These are phyloP conservation scores for Asobara japonica DNA, from an alignment of 1,140 invertebrate genomes.

Conservation along the genomic window DNA sequence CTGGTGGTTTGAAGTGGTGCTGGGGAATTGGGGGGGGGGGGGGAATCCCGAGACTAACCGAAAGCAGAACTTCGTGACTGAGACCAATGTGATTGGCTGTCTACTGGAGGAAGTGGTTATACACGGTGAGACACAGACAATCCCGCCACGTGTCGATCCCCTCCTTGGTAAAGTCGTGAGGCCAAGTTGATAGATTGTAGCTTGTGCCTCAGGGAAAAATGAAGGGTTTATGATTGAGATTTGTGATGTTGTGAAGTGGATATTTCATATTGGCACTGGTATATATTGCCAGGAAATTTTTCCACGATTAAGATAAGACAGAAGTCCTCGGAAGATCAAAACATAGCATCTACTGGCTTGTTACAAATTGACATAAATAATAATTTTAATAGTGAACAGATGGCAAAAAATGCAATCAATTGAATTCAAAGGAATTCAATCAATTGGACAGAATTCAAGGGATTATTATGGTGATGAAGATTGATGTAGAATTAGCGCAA, in stretches of 20 bases:
- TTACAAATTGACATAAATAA: no score
- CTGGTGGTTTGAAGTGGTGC: not conserved
- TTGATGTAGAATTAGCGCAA: not conserved
- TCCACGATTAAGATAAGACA: no score
- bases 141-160: constrained; percentile 51
- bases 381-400: no score
- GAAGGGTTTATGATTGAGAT: not conserved
- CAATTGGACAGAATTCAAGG: no score
- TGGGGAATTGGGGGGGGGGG: not conserved
- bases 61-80: constrained; percentile 35
- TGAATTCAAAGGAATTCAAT: no score
- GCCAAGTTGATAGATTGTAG: not conserved
- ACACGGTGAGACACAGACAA: constrained; percentile 43
- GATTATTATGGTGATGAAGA: not conserved
- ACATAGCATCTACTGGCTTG: no score
- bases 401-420: no score
- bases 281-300: not conserved
- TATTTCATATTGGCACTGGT: not conserved
- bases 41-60: constrained; percentile 40
- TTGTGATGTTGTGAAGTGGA: constrained; percentile 5
- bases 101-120: constrained; percentile 46
- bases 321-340: no score
- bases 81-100: constrained; percentile 45
- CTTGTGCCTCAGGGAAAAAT: not conserved
- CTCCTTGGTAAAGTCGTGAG: constrained; percentile 8